These are phyloP conservation scores for Alethe castanea DNA, from an alignment of 2,113 vertebrate genomes.

Conservation along the genomic window DNA sequence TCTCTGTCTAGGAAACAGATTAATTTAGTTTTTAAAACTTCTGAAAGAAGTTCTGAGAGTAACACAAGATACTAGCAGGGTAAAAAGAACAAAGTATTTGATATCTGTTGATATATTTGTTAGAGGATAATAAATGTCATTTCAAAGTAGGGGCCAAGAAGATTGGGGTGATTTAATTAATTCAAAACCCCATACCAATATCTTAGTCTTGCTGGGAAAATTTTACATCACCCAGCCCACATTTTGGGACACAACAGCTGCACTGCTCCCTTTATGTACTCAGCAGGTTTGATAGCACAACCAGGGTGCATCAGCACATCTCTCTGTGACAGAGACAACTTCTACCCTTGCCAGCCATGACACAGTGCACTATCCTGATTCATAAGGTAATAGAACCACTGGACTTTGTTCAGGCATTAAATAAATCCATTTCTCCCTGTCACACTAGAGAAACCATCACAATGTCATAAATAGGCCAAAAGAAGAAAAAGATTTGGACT, in stretches of 20 bases:
- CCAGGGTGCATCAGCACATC: not conserved
- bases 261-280: not conserved
- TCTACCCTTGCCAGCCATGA: not conserved
- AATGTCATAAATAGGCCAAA: not conserved
- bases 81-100: not conserved
- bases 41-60: not conserved
- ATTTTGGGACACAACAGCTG: not conserved
- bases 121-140: not conserved
- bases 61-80: not conserved
- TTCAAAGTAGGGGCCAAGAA: not conserved
- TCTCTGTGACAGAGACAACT: not conserved
- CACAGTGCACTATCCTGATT: not conserved
- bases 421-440: not conserved
- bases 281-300: not conserved
- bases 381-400: not conserved
- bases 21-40: not conserved
- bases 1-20: not conserved
- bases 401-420: not conserved
- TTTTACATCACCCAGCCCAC: not conserved
- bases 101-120: not conserved
- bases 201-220: not conserved
- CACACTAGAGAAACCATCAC: not conserved
- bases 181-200: not conserved
- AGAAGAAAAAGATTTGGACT: not conserved
- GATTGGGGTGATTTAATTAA: not conserved